Percentiles rank a stretch among this genome's conserved stretches.
phyloP scores from a whole-genome alignment of 2,113 vertebrate species.

The Coturnix japonica region DNA sequence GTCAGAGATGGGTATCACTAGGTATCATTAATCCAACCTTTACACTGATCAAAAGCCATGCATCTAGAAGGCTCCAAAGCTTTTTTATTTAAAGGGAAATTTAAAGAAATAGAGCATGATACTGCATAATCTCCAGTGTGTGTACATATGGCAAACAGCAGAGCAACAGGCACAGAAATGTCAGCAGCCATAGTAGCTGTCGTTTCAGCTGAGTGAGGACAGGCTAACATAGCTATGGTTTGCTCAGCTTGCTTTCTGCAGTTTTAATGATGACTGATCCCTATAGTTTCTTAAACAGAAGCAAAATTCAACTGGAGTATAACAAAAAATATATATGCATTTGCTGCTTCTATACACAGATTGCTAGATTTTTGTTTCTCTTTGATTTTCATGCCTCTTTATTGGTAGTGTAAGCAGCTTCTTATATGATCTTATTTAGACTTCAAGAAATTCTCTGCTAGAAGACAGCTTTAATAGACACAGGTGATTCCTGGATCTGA shows the following conservation, averaged over 20 bases:
- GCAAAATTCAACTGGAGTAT: constrained; percentile 4
- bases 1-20: not conserved
- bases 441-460: not conserved
- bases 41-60: not conserved
- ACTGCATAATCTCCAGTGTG: constrained; percentile 5
- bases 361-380: constrained; percentile 4
- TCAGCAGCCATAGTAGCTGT: not conserved
- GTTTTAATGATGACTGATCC: constrained; percentile 55
- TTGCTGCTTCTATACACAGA: not conserved
- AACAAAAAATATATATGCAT: not conserved
- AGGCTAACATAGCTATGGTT: constrained; percentile 23
- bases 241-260: constrained; percentile 56
- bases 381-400: constrained; percentile 12
- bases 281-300: constrained; percentile 9
- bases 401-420: not conserved
- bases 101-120: constrained; percentile 18
- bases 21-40: not conserved
- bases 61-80: not conserved
- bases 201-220: constrained; percentile 39
- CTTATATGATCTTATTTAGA: not conserved
- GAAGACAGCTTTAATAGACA: not conserved
- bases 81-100: not conserved
- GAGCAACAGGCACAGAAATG: constrained; percentile 13
- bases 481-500: not conserved
- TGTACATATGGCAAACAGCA: not conserved